These are phyloP conservation scores for Trachemys scripta DNA, from an alignment of 2,113 vertebrate species.

Conservation along the genomic window DNA sequence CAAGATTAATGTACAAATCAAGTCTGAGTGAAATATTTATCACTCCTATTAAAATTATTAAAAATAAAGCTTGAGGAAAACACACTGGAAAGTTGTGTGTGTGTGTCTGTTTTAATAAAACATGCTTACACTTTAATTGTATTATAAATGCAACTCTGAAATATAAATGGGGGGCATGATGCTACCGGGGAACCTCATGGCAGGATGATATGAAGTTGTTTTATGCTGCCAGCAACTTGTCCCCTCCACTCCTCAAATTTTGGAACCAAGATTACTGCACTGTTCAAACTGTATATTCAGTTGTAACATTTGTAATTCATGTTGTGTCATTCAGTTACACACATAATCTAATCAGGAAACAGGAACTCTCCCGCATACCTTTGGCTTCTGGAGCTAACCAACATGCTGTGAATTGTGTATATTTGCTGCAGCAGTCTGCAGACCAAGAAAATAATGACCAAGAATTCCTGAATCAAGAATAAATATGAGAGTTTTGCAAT, in stretches of 20 bases:
- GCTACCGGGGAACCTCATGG: not conserved
- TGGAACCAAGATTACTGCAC: not conserved
- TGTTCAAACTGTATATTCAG: not conserved
- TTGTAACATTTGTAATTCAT: conserved; percentile 14
- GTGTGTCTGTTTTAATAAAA: not conserved
- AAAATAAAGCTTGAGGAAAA: not conserved
- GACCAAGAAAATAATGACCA: not conserved
- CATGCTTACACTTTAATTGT: not conserved
- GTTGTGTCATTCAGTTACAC: conserved; percentile 27
- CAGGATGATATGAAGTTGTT: not conserved
- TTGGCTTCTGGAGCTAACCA: conserved; percentile 71
- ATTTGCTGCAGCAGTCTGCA: conserved; percentile 55
- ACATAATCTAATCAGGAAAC: conserved; percentile 60
- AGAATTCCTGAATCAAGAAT: conserved; percentile 63
- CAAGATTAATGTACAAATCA: not conserved
- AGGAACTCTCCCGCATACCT: conserved; percentile 50
- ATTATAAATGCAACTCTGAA: not conserved
- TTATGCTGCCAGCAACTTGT: not conserved
- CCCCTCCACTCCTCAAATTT: not conserved
- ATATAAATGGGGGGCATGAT: not conserved
- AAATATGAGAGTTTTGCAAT: conserved; percentile 47
- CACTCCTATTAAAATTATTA: not conserved
- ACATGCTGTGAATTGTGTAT: conserved; percentile 50
- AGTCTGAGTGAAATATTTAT: not conserved
- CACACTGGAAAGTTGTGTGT: fast-evolving